Evolutionary conservation across 2,113 vertebrate genomes (phyloP).

Genomic region (Aegithalos caudatus): DNA sequence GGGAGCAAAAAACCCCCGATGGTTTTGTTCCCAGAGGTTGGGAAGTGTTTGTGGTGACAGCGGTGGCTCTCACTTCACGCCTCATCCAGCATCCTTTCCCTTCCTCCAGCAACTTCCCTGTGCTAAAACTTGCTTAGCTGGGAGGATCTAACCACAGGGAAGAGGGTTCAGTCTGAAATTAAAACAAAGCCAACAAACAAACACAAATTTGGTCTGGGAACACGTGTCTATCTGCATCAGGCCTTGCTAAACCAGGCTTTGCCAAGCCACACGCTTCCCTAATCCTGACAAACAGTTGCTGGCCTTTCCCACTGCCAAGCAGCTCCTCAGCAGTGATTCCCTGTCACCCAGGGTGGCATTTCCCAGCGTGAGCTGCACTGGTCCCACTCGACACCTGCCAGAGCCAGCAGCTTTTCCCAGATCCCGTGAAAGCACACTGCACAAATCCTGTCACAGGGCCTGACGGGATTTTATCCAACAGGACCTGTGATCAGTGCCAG

Average conservation of each 20-base stretch:
- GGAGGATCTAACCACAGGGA: constrained; percentile 18
- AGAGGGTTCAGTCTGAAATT: background rate
- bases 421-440: background rate
- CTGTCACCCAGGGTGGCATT: background rate
- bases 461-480: accelerated
- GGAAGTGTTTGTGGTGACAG: background rate
- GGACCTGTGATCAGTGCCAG: accelerated
- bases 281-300: background rate
- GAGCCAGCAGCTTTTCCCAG: background rate
- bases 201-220: background rate
- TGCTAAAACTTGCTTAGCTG: background rate
- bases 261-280: background rate
- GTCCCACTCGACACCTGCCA: background rate
- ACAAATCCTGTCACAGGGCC: background rate
- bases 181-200: background rate
- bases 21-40: background rate
- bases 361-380: background rate
- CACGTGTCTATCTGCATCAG: background rate
- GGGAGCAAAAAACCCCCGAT: accelerated
- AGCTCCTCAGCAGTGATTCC: background rate
- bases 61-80: background rate
- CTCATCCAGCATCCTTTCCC: constrained; percentile 5
- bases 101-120: constrained; percentile 12
- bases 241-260: background rate
- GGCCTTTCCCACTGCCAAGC: background rate